phyloP scores from a whole-genome alignment of 2,113 vertebrate genomes.

The Petrocephalus zakoni region DNA sequence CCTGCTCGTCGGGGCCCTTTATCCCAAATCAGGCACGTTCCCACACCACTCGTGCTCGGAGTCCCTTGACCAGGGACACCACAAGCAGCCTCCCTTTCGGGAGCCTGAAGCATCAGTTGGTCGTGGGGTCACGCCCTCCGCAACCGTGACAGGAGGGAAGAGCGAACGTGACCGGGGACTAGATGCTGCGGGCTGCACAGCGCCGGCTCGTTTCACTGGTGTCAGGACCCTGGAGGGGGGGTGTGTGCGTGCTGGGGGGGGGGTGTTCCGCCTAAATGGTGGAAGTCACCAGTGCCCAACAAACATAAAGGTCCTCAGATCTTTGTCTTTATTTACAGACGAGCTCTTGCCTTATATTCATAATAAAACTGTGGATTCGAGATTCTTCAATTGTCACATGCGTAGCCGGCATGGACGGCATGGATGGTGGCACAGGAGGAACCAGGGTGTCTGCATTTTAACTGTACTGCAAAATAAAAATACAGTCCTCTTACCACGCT shows the following conservation, averaged over 20 bases:
- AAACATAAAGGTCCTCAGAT: neutral
- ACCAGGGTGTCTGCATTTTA: neutral
- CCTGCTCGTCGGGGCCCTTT: neutral
- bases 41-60: neutral
- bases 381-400: no score
- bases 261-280: neutral
- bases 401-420: no score
- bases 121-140: neutral
- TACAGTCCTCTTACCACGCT: neutral
- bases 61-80: neutral
- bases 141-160: neutral
- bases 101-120: neutral
- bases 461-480: neutral
- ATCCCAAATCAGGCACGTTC: neutral
- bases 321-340: neutral
- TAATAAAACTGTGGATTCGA: neutral
- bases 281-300: neutral
- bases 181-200: neutral
- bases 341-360: neutral
- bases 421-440: neutral
- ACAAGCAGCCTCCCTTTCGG: neutral
- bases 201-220: neutral
- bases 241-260: neutral
- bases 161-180: neutral
- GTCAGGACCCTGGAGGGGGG: no score